Percentiles rank a stretch among this genome's conserved stretches.
These are phyloP conservation scores for Probosciger aterrimus DNA, from an alignment of 2,113 vertebrate genomes.

Conservation along the genomic window DNA sequence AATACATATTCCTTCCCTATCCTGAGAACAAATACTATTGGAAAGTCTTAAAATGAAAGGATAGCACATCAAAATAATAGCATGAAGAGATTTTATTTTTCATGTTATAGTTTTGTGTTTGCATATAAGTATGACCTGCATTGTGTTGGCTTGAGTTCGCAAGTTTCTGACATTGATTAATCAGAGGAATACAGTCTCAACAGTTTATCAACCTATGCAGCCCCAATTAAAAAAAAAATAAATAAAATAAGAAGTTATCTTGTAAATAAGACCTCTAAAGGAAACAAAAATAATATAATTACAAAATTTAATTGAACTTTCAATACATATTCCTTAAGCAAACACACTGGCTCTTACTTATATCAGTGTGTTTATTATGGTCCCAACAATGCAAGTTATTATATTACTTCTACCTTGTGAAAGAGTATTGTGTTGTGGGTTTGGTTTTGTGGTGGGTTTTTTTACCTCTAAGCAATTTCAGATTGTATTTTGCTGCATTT, in stretches of 20 bases:
- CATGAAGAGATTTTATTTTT: neutral
- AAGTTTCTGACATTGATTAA: neutral
- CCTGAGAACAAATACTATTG: neutral
- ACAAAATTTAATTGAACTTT: neutral
- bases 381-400: neutral
- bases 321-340: neutral
- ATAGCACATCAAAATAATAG: neutral
- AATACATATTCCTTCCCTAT: neutral
- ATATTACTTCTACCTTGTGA: neutral
- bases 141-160: neutral
- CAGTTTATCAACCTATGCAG: neutral
- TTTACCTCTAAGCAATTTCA: neutral
- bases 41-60: neutral
- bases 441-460: accelerated
- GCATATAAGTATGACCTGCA: neutral
- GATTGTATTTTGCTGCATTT: neutral
- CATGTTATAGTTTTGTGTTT: neutral
- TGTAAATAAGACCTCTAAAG: neutral
- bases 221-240: neutral
- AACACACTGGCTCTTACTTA: neutral
- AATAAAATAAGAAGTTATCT: neutral
- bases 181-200: neutral
- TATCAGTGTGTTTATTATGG: neutral
- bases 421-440: neutral
- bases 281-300: neutral